Evolutionary conservation across 2,113 vertebrate species (phyloP).

Genomic region (Guaruba guarouba): DNA sequence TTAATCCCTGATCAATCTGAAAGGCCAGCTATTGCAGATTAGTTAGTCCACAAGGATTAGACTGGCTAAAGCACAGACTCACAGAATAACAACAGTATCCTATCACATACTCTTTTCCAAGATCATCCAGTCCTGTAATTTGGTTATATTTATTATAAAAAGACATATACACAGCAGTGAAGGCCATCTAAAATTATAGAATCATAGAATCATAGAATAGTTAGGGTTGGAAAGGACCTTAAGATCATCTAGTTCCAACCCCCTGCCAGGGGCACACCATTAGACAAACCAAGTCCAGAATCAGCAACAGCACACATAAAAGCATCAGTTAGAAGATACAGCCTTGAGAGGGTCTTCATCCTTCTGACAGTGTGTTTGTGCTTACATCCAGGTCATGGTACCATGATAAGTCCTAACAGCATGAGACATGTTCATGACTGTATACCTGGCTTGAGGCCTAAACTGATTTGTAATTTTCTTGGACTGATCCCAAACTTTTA

Average conservation of each 20-base stretch:
- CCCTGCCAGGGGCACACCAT: neutral
- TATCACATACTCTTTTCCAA: neutral
- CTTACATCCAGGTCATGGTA: neutral
- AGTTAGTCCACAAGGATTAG: neutral
- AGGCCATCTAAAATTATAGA: neutral
- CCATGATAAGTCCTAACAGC: neutral
- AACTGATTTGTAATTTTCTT: neutral
- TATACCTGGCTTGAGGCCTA: neutral
- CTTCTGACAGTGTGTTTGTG: neutral
- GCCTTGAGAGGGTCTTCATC: neutral
- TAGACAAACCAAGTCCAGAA: neutral
- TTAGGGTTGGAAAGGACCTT: too few relatives aligned
- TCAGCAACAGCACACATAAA: neutral
- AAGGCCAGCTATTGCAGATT: neutral
- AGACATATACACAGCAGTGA: neutral
- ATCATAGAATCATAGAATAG: too few relatives aligned
- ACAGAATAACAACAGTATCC: neutral
- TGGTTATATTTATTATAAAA: neutral
- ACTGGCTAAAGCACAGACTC: neutral
- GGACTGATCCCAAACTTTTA: neutral
- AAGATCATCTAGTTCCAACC: too few relatives aligned
- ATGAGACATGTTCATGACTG: neutral
- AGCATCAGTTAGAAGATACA: neutral
- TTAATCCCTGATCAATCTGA: neutral
- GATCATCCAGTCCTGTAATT: neutral